Base-by-base conservation (phyloP, 2,797 vertebrate genomes). In the Muscicapa comitata region DNA sequence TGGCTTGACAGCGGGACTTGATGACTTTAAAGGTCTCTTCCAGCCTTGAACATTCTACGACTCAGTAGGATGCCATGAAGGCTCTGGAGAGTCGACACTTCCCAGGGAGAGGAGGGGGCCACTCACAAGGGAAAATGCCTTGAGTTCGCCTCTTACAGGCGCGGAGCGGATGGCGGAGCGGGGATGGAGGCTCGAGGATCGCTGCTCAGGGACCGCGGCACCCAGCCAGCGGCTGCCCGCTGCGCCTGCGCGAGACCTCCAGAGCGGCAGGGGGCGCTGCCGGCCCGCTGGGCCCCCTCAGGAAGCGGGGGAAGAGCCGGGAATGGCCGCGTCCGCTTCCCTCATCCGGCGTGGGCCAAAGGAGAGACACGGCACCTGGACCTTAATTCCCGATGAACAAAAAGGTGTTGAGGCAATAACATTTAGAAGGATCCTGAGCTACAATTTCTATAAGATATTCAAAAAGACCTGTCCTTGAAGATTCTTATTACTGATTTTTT, bases 231-330 rank as follows among this genome's bases (percentile, higher is more conserved):
- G 33, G 12, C 58, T 7, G 19, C 28, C 25, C 17, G 0, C 33
- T 3, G 47, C 83, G 73, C 45, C 29, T 75, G 85, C 68, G 73
- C 57, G 4, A 13, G 14, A 29, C 77, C 93, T 83, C 94, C 98
- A 17, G 12, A 2, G 66, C 98, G 58, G 63, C 20, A 97, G 97
- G 83, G 31, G 98, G 78, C 97, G 95, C 95, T 72, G 83, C 4
- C 19, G 16, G 40, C 35, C 3, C 77, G 71, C 71, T 75, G 23
- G 24, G 23, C 11, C 67, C 57, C 67, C 57, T 54, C 67, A 28
- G 79, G 67, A 6, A 7, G 54, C 54, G 43, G 37, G 37, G 43
- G 48, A 50, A 17, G 9, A 4, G 26, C 26, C 48, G 26, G 47
- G 25, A 48, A 26, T 48, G 31, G 59, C 62, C 76, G 40, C 25